Evolutionary conservation across 1,140 invertebrate species (phyloP).

Genomic region (Zaprionus africanus): DNA sequence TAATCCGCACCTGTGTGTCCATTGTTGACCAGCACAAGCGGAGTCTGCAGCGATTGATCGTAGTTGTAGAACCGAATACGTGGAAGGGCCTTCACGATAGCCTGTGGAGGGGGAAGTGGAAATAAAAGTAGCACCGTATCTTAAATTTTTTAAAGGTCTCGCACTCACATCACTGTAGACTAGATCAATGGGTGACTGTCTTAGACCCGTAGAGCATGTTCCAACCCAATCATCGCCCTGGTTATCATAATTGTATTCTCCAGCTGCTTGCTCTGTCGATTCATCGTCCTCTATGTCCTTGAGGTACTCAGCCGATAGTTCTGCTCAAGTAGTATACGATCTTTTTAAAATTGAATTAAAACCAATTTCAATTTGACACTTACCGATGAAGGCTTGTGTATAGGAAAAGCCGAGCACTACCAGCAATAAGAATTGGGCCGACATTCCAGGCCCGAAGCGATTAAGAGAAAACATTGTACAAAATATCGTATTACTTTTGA

Average conservation of each 20-base stretch:
- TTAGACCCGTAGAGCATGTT: constrained; percentile 36
- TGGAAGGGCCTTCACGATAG: constrained; percentile 12
- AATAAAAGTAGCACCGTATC: not conserved
- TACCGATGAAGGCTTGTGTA: constrained; percentile 30
- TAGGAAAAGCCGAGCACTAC: constrained; percentile 7
- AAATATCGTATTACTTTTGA: constrained; percentile 1
- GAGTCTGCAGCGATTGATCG: constrained; percentile 42
- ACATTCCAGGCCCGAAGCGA: constrained; percentile 2
- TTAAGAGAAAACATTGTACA: constrained; percentile 32
- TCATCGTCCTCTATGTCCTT: constrained; percentile 40
- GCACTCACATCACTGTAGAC: constrained; percentile 35
- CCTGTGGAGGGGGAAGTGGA: constrained; percentile 1
- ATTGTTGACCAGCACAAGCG: constrained; percentile 56
- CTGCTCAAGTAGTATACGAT: constrained; percentile 3
- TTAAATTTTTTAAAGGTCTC: not conserved
- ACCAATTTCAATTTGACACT: not conserved
- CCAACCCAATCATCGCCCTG: constrained; percentile 69
- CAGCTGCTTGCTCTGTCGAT: constrained; percentile 35
- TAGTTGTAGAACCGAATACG: constrained; percentile 58
- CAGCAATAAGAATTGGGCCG: constrained; percentile 27
- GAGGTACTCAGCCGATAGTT: constrained; percentile 43
- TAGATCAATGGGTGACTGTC: constrained; percentile 59
- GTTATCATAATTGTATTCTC: constrained; percentile 65
- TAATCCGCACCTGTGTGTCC: constrained; percentile 60
- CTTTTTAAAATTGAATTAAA: not conserved